phyloP scores from a whole-genome alignment of 2,797 vertebrate species.

The Champsocephalus esox region DNA sequence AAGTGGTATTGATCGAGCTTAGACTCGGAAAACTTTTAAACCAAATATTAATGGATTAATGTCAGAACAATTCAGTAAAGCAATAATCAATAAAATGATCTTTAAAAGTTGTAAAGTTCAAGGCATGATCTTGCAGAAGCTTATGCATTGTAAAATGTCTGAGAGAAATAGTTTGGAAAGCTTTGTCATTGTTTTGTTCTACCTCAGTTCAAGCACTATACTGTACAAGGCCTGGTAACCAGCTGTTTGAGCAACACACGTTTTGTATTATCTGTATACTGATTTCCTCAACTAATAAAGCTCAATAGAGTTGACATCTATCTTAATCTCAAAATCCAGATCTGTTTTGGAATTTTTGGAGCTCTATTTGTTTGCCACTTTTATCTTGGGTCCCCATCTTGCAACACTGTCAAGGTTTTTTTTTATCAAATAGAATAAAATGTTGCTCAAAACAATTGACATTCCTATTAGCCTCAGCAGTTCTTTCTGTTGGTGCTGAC shows the following conservation, averaged over 20 bases:
- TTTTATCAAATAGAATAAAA: not conserved
- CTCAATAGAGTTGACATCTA: conserved; percentile 6
- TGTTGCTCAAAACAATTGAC: not conserved
- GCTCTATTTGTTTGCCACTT: not conserved
- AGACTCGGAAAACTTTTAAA: not conserved
- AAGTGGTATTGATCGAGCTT: not conserved
- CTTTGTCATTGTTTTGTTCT: conserved; percentile 11
- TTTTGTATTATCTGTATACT: conserved; percentile 19
- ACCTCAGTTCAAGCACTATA: not conserved
- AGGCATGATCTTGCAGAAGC: not conserved
- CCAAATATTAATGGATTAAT: not conserved
- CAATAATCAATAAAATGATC: not conserved
- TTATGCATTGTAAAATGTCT: conserved; percentile 5
- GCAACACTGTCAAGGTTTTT: not conserved
- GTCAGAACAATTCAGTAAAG: not conserved
- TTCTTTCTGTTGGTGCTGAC: not conserved
- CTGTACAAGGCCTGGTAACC: conserved; percentile 7
- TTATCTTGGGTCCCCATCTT: conserved; percentile 1
- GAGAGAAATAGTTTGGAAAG: not conserved
- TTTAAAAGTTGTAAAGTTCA: not conserved
- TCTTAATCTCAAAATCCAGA: conserved; percentile 14
- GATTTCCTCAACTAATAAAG: conserved; percentile 23
- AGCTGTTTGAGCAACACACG: conserved; percentile 35
- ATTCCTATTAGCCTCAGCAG: not conserved
- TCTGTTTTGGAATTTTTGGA: conserved; percentile 3